A percentile compares a stretch with the other conserved stretches of the same genome.
These are phyloP conservation scores for Sebastes minor DNA, from an alignment of 2,797 vertebrate species.

Conservation along the genomic window DNA sequence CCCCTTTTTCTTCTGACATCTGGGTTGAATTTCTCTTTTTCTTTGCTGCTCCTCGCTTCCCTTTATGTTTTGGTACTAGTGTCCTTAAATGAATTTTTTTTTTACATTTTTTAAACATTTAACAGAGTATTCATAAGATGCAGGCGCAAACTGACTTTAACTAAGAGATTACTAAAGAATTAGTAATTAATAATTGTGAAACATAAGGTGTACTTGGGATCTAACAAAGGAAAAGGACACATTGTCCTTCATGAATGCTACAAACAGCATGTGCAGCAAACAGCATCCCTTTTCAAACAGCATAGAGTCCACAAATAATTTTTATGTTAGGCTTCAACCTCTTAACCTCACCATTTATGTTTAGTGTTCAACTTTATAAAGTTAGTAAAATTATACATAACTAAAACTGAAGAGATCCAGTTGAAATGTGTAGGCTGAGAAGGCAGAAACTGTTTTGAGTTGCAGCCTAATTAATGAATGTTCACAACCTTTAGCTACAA, in stretches of 20 bases:
- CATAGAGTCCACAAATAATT: not conserved
- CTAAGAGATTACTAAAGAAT: not conserved
- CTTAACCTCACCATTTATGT: too few species aligned
- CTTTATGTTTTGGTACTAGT: too few species aligned
- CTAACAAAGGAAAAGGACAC: not conserved
- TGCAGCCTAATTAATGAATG: not conserved
- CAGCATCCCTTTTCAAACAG: too few species aligned
- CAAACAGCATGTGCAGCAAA: not conserved
- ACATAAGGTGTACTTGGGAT: not conserved
- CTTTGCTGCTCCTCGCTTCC: not conserved
- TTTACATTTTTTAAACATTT: not conserved
- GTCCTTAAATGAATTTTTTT: too few species aligned
- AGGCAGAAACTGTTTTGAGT: not conserved
- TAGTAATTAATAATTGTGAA: not conserved
- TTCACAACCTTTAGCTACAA: not conserved
- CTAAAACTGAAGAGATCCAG: not conserved
- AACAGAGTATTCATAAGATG: not conserved
- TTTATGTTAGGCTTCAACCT: not conserved
- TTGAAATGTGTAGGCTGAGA: not conserved
- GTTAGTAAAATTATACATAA: not conserved
- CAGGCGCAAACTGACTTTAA: not conserved
- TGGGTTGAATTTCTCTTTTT: not conserved
- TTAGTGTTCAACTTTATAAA: too few species aligned
- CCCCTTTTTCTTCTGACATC: not conserved
- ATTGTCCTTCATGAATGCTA: not conserved